Conservation (phyloP, 2,113 vertebrate genomes). For the Asarcornis scutulata region DNA sequence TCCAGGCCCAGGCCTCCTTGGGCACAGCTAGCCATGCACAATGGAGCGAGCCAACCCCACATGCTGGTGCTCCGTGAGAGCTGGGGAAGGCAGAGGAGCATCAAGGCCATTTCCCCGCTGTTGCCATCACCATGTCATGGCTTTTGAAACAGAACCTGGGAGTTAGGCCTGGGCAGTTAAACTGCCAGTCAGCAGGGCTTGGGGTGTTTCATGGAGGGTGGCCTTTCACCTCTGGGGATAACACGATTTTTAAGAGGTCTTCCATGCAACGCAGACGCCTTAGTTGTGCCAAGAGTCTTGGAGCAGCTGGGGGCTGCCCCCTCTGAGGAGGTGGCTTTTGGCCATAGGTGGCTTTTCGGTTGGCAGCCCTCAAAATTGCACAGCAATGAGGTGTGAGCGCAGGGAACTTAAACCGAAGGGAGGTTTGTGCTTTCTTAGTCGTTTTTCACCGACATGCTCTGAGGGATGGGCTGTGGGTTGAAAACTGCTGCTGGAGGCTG, state of each 20-base stretch:
- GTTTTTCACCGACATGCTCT: neutral
- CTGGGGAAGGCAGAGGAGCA: accelerated
- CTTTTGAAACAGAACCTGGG: neutral
- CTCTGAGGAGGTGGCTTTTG: neutral
- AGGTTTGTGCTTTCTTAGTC: neutral
- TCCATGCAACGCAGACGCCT: accelerated
- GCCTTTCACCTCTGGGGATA: neutral
- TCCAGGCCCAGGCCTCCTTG: neutral
- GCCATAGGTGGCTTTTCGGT: neutral
- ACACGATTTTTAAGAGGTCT: accelerated
- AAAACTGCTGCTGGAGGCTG: neutral
- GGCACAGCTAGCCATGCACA: neutral
- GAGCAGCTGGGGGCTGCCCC: accelerated
- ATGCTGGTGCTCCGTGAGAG: accelerated
- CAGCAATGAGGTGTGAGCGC: neutral
- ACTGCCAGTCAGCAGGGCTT: accelerated
- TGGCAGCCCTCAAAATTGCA: neutral
- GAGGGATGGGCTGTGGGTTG: accelerated
- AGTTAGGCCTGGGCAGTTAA: neutral
- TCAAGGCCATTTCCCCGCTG: accelerated
- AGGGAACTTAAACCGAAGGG: neutral
- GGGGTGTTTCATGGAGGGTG: accelerated
- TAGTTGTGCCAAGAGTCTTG: neutral
- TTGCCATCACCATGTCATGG: accelerated
- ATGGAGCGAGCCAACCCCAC: neutral